Base-by-base conservation (phyloP, 2,888 invertebrate genomes). In the Rosalia funebris region DNA sequence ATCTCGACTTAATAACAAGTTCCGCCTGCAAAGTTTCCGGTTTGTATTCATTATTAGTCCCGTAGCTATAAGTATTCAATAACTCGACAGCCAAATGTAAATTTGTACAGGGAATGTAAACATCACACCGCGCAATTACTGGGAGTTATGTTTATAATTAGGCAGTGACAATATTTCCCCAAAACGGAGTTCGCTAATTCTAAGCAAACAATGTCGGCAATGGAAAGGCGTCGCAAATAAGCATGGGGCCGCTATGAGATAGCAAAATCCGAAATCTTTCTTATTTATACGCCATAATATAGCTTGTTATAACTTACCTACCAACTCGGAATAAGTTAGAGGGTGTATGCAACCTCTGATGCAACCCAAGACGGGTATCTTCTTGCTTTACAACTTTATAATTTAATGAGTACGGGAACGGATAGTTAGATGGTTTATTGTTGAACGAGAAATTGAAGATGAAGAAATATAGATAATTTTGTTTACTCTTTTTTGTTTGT, bases 81-180 rank as follows among this genome's bases (percentile, higher is more conserved):
- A 77, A 77, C 75, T 77, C 75, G 71, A 72, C 75, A 75, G 76
- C 75, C 75, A 74, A 77, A 78, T 79, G 77, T 78, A 79, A 79
- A 79, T 79, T 79, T 78, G 75, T 75, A 73, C 71, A 76, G 76
- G 60, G 60, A 76, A 75, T 75, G 76, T 76, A 78, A 80, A 79
- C 79, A 79, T 77, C 73, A 75, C 78, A 75, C 77, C 75, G 75
- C 74, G 77, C 74, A 79, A 80, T 80, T 80, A 78, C 77, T 71
- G 71, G 72, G 76, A 77, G 77, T 79, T 77, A 79, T 79, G 79
- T 79, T 79, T 79, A 79, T 79, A 79, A 79, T 80, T 79, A 80
- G 78, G 75, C 77, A 78, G 77, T 74, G 78, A 78, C 79, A 79
- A 80, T 80, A 80, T 79, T 80, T 79, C 79, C 77, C 77, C 75